Evolutionary conservation across 2,888 invertebrate species (phyloP).

Genomic region (Dinocampus coccinellae): DNA sequence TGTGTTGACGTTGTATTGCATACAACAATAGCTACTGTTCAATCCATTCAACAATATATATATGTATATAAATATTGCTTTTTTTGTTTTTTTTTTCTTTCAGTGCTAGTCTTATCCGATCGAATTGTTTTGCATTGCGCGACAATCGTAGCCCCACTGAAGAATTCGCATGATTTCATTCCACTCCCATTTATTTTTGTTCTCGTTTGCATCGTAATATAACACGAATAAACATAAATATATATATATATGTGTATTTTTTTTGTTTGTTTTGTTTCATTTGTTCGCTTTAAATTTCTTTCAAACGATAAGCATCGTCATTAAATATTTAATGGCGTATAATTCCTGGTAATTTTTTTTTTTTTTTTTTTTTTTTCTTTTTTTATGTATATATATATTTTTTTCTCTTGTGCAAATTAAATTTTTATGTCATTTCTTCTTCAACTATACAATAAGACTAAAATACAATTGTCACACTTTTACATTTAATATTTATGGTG

Average conservation of each 20-base stretch:
- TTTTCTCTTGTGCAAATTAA: not conserved
- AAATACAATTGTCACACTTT: slow-evolving; percentile 5
- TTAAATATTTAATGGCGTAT: slow-evolving; percentile 1
- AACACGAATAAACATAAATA: not conserved
- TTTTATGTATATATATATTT: too few relatives aligned
- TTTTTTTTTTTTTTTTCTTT: too few relatives aligned
- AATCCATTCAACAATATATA: not conserved
- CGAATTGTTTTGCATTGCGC: not conserved
- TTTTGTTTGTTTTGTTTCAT: not conserved
- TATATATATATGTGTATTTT: not conserved
- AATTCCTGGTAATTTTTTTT: not conserved
- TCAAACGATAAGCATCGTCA: not conserved
- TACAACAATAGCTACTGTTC: not conserved
- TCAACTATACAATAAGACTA: not conserved
- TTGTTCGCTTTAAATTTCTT: not conserved
- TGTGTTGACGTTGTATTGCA: not conserved
- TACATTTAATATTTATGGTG: slow-evolving; percentile 1
- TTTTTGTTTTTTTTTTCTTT: not conserved
- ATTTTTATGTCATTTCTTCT: not conserved
- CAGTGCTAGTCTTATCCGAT: not conserved
- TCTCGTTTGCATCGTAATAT: not conserved
- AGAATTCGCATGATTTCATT: not conserved
- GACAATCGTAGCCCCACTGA: not conserved
- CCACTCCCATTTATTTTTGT: not conserved
- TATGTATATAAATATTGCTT: not conserved